phyloP scores from a whole-genome alignment of 37 sponge, comb jelly and placozoan genomes.

The Haliclona indistincta region DNA sequence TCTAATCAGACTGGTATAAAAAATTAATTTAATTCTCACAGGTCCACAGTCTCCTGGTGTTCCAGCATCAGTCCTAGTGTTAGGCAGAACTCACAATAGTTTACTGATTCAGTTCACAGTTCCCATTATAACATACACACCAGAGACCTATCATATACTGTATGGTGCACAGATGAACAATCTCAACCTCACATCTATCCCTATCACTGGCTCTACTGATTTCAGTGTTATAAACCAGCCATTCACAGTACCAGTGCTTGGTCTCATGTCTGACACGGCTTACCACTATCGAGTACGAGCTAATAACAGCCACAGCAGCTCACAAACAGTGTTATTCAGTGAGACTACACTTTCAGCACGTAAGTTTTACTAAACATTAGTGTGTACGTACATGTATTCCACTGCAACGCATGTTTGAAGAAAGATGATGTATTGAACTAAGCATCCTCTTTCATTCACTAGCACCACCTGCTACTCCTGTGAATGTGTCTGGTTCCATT shows the following conservation, averaged over 20 bases:
- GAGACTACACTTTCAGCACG: no score
- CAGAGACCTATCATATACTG: conserved; percentile 12
- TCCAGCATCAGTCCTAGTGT: background rate
- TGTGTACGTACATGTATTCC: no score
- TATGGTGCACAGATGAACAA: conserved; percentile 6
- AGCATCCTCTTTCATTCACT: no score
- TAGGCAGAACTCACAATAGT: background rate
- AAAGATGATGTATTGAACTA: no score
- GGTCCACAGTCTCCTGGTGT: background rate
- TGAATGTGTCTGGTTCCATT: no score
- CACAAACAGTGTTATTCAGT: no score
- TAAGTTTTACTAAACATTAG: no score
- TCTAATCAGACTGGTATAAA: no score
- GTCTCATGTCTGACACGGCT: conserved; percentile 1
- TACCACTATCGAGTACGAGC: conserved; percentile 29
- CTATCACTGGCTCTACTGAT: conserved; percentile 4
- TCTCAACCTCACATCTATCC: background rate
- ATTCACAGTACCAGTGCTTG: conserved; percentile 13
- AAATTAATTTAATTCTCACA: no score
- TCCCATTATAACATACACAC: conserved; percentile 3
- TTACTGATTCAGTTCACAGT: conserved; percentile 4
- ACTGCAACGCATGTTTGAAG: no score
- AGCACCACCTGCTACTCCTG: no score
- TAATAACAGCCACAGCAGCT: background rate
- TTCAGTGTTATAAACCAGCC: conserved; percentile 3